Conservation (phyloP, 2,113 vertebrate species). For the Tragelaphus imberbis region DNA sequence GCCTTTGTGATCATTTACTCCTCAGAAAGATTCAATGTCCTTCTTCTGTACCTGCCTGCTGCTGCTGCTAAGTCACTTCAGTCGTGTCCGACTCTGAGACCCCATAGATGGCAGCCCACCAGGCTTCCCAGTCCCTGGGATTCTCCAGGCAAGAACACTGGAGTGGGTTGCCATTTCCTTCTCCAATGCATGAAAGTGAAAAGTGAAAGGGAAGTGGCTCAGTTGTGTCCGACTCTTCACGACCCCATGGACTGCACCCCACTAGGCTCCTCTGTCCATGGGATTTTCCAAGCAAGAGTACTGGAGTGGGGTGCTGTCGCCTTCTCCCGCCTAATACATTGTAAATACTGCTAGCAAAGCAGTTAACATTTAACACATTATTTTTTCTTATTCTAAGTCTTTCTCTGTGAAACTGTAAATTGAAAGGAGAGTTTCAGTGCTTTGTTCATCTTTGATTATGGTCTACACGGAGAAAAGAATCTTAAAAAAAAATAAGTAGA, state of each 20-base stretch:
- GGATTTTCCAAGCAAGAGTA: too few species aligned
- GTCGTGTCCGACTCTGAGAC: too few species aligned
- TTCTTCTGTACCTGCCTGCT: background rate
- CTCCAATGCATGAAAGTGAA: too few species aligned
- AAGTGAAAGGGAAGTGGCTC: too few species aligned
- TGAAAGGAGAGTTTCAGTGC: background rate
- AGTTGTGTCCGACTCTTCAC: too few species aligned
- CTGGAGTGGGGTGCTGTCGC: too few species aligned
- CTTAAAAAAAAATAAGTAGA: background rate
- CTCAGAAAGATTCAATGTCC: background rate
- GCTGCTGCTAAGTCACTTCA: too few species aligned
- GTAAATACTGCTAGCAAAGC: background rate
- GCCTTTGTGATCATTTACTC: background rate
- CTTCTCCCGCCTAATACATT: background rate
- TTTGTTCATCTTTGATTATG: background rate
- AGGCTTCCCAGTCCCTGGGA: too few species aligned
- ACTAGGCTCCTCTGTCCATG: fast-evolving
- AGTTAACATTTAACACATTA: background rate
- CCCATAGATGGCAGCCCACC: too few species aligned
- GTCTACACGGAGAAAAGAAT: background rate
- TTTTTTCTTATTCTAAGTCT: background rate
- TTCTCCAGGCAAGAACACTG: too few species aligned
- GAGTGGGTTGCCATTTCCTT: too few species aligned
- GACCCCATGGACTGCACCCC: too few species aligned
- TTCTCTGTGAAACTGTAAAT: background rate